Evolutionary conservation across 2,888 invertebrate species (phyloP), one percentile per base, ranked within the genome.

Genomic region (Aricia artaxerxes): DNA sequence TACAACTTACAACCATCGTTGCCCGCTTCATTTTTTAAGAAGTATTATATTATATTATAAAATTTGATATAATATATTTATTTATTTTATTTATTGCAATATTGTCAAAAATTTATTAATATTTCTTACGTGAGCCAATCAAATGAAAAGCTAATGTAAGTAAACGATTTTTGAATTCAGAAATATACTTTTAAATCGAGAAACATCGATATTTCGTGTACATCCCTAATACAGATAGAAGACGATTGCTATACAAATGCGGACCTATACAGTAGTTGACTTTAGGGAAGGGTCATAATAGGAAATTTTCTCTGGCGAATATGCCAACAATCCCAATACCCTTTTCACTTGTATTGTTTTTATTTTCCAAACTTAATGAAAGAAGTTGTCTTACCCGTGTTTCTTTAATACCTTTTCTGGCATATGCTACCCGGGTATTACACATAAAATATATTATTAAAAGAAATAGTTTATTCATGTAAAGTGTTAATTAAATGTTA

Each of bases 321-420:
- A 92, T 91, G 92, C 91, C 90, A 88, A 86, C 88, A 87, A 90
- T 89, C 90, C 88, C 90, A 90, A 91, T 92, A 93, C 92, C 93
- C 92, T 93, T 93, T 93, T 92, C 91, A 92, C 91, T 92, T 91
- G 91, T 93, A 92, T 94, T 93, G 93, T 92, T 93, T 93, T 93
- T 94, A 92, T 93, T 92, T 91, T 92, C 88, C 88, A 91, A 91
- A 90, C 90, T 89, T 93, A 94, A 94, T 94, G 93, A 93, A 93
- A 93, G 91, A 92, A 92, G 89, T 93, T 92, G 91, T 90, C 88
- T 90, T 88, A 88, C 88, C 88, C 88, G 87, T 90, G 91, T 90
- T 88, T 90, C 91, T 89, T 90, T 90, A 89, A 91, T 91, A 89
- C 90, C 89, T 89, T 60, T 49, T 16, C 57, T 16, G 4, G 24